Percentiles rank a stretch among this genome's conserved stretches.
Conservation (phyloP, 2,797 vertebrate species). For the Pangasius sanitwongsei region DNA sequence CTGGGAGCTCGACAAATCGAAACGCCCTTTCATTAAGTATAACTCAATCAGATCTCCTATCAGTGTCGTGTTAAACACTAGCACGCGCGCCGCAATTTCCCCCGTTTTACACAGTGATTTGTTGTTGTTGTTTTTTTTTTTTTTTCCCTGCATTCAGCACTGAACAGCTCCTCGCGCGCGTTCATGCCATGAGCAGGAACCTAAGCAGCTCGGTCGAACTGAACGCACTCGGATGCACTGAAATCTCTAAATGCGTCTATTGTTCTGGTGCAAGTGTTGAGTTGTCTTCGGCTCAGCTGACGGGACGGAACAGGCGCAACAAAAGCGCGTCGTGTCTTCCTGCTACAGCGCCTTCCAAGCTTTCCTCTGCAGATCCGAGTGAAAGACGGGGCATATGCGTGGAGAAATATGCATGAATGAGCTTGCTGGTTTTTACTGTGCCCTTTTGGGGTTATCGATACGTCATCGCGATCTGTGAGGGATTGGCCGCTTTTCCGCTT, state of each 20-base stretch:
- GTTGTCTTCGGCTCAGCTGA: slow-evolving; percentile 16
- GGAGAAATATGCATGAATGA: slow-evolving; percentile 59
- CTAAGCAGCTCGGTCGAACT: neutral
- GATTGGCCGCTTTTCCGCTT: slow-evolving; percentile 61
- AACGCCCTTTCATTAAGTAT: slow-evolving; percentile 16
- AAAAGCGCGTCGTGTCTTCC: slow-evolving; percentile 28
- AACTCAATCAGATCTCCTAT: slow-evolving; percentile 5
- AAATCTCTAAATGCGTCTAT: neutral
- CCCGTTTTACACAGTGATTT: neutral
- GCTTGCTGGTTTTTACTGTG: slow-evolving; percentile 42
- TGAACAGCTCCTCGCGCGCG: slow-evolving; percentile 34
- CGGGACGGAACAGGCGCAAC: neutral
- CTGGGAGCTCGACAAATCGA: neutral
- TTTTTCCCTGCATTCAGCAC: slow-evolving; percentile 16
- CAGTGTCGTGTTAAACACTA: neutral
- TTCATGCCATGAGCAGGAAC: neutral
- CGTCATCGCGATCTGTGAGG: slow-evolving; percentile 63
- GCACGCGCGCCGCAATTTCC: neutral
- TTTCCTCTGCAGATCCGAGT: slow-evolving; percentile 23
- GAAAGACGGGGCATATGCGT: slow-evolving; percentile 27
- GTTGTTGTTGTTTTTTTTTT: no score
- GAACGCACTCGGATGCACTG: neutral
- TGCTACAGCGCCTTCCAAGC: neutral
- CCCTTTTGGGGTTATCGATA: slow-evolving; percentile 57
- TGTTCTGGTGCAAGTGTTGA: slow-evolving; percentile 16